Percentiles rank a stretch among this genome's conserved stretches.
Evolutionary conservation across 2,888 invertebrate genomes (phyloP).

Genomic region (Eristalinus aeneus): DNA sequence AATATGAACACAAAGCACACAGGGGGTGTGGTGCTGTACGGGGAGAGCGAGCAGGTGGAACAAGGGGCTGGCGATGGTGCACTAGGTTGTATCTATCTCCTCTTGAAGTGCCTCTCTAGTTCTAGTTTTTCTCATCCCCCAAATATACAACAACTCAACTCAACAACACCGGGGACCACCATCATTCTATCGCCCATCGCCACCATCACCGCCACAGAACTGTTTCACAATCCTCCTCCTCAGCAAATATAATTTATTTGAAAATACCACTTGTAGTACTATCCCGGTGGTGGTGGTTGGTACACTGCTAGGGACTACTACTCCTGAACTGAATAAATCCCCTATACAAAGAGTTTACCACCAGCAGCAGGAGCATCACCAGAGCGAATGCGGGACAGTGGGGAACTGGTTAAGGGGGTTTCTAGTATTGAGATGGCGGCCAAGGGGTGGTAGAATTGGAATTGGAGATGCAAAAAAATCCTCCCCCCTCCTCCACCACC

Average conservation of each 20-base stretch:
- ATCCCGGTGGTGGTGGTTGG: constrained; percentile 13
- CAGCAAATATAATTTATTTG: constrained; percentile 67
- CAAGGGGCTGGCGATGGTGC: not conserved
- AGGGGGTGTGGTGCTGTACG: not conserved
- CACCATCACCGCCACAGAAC: constrained; percentile 11
- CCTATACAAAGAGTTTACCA: constrained; percentile 30
- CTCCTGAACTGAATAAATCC: constrained; percentile 49
- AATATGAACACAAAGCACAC: constrained; percentile 25
- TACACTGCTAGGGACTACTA: constrained; percentile 23
- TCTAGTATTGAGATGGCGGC: not conserved
- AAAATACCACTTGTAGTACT: constrained; percentile 65
- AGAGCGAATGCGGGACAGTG: not conserved
- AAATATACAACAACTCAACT: too few species aligned
- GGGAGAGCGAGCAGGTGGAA: too few species aligned
- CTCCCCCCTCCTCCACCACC: too few species aligned
- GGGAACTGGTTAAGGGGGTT: not conserved
- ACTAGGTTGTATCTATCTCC: not conserved
- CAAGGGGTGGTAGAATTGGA: not conserved
- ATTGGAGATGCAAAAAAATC: constrained; percentile 27
- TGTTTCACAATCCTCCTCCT: constrained; percentile 48
- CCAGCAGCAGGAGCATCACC: not conserved
- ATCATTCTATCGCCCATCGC: not conserved
- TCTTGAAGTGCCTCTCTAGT: not conserved
- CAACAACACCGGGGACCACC: not conserved
- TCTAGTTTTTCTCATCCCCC: not conserved